Conservation (phyloP, 2,888 invertebrate species). For the Mimumesa dahlbomi region DNA sequence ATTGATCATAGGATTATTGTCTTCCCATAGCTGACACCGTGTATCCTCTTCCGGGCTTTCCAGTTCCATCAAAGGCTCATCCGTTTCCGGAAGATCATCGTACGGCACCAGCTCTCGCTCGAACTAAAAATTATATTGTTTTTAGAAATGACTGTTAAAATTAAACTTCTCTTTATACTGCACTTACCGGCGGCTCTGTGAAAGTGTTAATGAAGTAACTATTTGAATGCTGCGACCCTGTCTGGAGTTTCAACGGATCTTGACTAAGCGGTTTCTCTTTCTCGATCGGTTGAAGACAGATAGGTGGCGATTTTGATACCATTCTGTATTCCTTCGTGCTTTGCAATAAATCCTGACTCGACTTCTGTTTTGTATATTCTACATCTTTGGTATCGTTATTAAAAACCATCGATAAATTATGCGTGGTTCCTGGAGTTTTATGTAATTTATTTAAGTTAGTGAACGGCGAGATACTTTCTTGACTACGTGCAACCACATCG, state of each 20-base stretch:
- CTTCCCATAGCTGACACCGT: constrained; percentile 72
- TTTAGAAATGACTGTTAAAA: not conserved
- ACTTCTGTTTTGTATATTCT: constrained; percentile 51
- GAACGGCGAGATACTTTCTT: constrained; percentile 68
- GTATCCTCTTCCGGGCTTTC: constrained; percentile 73
- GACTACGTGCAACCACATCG: constrained; percentile 83
- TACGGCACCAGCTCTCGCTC: constrained; percentile 77
- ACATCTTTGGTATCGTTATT: constrained; percentile 52
- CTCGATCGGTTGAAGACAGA: constrained; percentile 43
- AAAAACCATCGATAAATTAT: constrained; percentile 49
- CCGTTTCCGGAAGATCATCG: constrained; percentile 77
- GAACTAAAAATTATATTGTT: constrained; percentile 68
- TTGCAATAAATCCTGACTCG: constrained; percentile 47
- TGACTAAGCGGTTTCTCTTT: constrained; percentile 50
- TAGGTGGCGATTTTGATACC: constrained; percentile 32
- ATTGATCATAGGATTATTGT: constrained; percentile 69
- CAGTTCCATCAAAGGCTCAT: constrained; percentile 75
- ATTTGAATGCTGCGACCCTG: constrained; percentile 65
- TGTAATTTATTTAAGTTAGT: constrained; percentile 54
- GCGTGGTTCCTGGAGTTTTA: constrained; percentile 45
- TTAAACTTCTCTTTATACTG: not conserved
- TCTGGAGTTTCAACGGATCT: constrained; percentile 56
- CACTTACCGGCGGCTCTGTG: constrained; percentile 69
- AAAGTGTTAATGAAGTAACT: constrained; percentile 76
- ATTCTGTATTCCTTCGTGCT: constrained; percentile 47